Conservation (phyloP, 2,888 invertebrate species). For the Hoplodrina blanda region DNA sequence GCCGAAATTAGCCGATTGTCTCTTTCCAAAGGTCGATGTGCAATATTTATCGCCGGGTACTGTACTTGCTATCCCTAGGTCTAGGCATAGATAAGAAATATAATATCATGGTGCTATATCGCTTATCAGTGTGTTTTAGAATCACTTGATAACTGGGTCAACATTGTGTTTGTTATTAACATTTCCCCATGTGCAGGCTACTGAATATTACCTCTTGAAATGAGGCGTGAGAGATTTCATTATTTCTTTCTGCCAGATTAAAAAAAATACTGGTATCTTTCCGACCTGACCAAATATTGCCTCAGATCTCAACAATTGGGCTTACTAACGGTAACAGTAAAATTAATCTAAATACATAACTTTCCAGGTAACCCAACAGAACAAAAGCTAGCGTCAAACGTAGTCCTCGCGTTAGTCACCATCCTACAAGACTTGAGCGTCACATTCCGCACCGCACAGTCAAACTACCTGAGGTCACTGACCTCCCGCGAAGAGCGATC, state of each 20-base stretch:
- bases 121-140: slow-evolving; percentile 21
- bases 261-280: too few relatives aligned
- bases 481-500: slow-evolving; percentile 97
- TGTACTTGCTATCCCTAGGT: not conserved
- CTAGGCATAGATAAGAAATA: not conserved
- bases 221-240: too few relatives aligned
- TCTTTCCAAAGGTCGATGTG: too few relatives aligned
- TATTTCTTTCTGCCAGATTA: not conserved
- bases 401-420: slow-evolving; percentile 95
- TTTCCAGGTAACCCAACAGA: slow-evolving; percentile 93
- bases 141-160: slow-evolving; percentile 13
- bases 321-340: too few relatives aligned
- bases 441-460: slow-evolving; percentile 96
- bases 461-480: slow-evolving; percentile 96
- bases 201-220: not conserved
- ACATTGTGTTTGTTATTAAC: not conserved
- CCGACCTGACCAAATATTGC: too few relatives aligned
- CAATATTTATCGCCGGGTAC: too few relatives aligned
- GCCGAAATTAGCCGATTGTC: too few relatives aligned
- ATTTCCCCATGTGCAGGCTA: not conserved
- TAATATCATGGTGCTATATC: not conserved
- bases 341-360: not conserved
- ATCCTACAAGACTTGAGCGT: slow-evolving; percentile 96
- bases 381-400: slow-evolving; percentile 95
- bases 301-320: too few relatives aligned